A percentile compares a stretch with the other conserved stretches of the same genome.
Conservation (phyloP, 2,113 vertebrate species). For the human region DNA sequence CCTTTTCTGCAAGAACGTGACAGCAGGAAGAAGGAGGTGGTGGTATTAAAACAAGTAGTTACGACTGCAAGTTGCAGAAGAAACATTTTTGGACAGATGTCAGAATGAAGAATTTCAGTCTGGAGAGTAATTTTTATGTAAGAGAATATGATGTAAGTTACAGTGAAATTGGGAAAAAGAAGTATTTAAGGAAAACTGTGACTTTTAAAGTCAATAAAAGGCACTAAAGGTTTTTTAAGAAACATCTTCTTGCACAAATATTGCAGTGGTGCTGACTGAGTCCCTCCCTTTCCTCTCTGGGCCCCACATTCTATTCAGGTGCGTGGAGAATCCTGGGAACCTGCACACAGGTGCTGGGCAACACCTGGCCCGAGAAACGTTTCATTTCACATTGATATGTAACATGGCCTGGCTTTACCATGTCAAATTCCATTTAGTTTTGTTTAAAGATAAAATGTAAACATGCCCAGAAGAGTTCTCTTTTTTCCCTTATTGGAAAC, state of each 20-base stretch:
- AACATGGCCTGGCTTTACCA: not conserved
- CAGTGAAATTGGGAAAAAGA: not conserved
- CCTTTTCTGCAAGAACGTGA: conserved; percentile 7
- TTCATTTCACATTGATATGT: not conserved
- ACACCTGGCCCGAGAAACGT: not conserved
- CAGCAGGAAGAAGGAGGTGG: conserved; percentile 42
- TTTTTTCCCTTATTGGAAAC: not conserved
- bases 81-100: conserved; percentile 58
- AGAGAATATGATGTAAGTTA: conserved; percentile 25
- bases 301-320: not conserved
- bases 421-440: not conserved
- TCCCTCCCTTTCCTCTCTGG: not conserved
- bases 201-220: conserved; percentile 25
- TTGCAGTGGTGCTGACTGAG: not conserved
- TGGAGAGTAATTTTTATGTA: conserved; percentile 53
- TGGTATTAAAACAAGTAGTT: conserved; percentile 4
- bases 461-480: not conserved
- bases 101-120: conserved; percentile 49
- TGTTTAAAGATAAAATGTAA: not conserved
- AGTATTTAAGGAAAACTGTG: not conserved
- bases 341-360: too few species aligned
- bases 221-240: not conserved
- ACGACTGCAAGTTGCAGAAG: conserved; percentile 19
- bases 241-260: too few species aligned
- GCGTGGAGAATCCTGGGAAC: not conserved